These are phyloP conservation scores for Tupaia chinensis DNA, from an alignment of 2,113 vertebrate genomes.

Conservation along the genomic window DNA sequence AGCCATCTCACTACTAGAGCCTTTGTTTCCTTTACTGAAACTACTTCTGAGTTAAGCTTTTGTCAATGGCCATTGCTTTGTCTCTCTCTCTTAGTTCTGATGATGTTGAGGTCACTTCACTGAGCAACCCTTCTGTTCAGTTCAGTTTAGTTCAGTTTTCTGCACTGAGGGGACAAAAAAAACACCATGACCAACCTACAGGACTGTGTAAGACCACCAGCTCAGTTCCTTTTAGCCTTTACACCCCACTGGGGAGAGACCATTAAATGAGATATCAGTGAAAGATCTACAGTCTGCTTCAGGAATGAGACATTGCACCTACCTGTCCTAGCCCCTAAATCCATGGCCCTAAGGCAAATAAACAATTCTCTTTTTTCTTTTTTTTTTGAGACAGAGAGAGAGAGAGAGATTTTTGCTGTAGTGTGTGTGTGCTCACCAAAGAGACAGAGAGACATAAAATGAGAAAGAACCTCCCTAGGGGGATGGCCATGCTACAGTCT, in stretches of 20 bases:
- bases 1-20: not conserved
- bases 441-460: too few relatives aligned
- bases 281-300: not conserved
- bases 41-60: not conserved
- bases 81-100: not conserved
- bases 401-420: too few relatives aligned
- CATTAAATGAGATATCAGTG: not conserved
- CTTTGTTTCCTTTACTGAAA: not conserved
- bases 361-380: not conserved
- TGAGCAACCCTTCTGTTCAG: not conserved
- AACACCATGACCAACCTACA: not conserved
- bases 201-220: not conserved
- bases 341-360: not conserved
- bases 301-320: not conserved
- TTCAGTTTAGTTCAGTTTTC: not conserved
- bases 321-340: not conserved
- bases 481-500: too few relatives aligned
- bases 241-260: not conserved
- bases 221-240: not conserved
- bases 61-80: not conserved
- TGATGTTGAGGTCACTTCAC: not conserved
- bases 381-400: too few relatives aligned
- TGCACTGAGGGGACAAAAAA: not conserved
- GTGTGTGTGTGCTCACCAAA: too few relatives aligned
- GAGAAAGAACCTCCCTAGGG: too few relatives aligned